Percentiles rank a stretch among this genome's conserved stretches.
phyloP scores from a whole-genome alignment of 2,888 invertebrate genomes.

The Drosophila peninsularis region DNA sequence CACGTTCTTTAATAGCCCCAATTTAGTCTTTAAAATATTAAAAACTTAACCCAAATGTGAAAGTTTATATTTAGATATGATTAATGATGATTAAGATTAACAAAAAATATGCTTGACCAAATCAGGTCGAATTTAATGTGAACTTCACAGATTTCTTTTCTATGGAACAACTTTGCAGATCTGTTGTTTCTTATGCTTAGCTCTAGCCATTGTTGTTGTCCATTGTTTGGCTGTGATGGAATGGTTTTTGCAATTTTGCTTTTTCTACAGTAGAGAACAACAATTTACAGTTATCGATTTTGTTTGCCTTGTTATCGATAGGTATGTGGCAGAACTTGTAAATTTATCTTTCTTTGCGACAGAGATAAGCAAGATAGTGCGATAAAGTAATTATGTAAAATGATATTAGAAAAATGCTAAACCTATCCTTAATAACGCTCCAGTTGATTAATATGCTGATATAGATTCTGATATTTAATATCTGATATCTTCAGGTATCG shows the following conservation, averaged over 20 bases:
- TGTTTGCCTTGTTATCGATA: slow-evolving; percentile 5
- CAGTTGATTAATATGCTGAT: no score
- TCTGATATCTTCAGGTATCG: no score
- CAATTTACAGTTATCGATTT: neutral
- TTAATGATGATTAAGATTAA: slow-evolving; percentile 39
- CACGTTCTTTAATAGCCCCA: slow-evolving; percentile 14
- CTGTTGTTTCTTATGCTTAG: neutral
- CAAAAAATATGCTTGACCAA: slow-evolving; percentile 3
- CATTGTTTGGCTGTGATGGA: neutral
- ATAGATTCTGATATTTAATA: no score
- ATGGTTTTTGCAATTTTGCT: neutral
- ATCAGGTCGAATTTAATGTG: slow-evolving; percentile 7
- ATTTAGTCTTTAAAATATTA: slow-evolving; percentile 7
- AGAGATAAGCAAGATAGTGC: neutral
- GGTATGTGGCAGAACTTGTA: neutral
- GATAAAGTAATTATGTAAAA: no score
- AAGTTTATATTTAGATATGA: slow-evolving; percentile 42
- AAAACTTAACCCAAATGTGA: slow-evolving; percentile 28
- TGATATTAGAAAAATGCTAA: no score
- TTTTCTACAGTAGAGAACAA: neutral
- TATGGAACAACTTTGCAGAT: neutral
- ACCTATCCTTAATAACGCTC: neutral
- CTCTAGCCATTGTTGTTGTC: neutral
- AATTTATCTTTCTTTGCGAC: neutral
- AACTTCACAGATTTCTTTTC: slow-evolving; percentile 1